These are phyloP conservation scores for Microcebus murinus DNA, from an alignment of 2,113 vertebrate species.

Conservation along the genomic window DNA sequence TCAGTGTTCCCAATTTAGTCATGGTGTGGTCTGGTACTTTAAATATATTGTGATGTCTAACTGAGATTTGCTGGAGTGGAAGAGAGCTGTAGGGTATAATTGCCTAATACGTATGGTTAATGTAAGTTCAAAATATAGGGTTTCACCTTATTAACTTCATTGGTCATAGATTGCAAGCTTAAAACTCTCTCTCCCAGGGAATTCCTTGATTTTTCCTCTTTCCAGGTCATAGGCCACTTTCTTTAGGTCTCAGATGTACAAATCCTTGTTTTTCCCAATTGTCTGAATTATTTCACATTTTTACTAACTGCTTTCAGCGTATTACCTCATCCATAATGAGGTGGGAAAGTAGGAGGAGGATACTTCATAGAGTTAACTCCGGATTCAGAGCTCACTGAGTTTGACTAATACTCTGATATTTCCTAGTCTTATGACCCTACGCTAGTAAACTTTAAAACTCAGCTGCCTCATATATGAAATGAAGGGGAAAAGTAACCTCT, in stretches of 20 bases:
- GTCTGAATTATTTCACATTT: neutral
- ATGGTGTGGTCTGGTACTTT: neutral
- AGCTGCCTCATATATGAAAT: neutral
- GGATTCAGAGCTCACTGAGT: neutral
- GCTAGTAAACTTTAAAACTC: neutral
- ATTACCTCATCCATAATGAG: neutral
- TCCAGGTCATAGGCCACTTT: slow-evolving; percentile 13
- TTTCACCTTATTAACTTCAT: slow-evolving; percentile 62
- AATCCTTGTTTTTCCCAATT: slow-evolving; percentile 41
- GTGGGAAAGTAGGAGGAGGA: neutral
- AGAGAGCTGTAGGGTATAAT: neutral
- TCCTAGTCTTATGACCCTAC: neutral
- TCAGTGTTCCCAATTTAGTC: neutral
- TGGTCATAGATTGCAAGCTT: slow-evolving; percentile 18
- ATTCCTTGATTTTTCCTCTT: slow-evolving; percentile 29
- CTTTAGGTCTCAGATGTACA: neutral
- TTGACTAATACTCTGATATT: neutral
- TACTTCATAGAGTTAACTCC: neutral
- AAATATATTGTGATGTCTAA: slow-evolving; percentile 23
- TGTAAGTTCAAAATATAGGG: slow-evolving; percentile 50
- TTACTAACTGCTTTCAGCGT: neutral
- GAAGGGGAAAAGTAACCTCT: neutral
- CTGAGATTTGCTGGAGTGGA: neutral
- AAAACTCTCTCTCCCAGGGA: neutral
- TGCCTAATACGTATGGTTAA: slow-evolving; percentile 24